Base-by-base conservation (phyloP, 2,888 invertebrate genomes). In the Leucophenga maculata region DNA sequence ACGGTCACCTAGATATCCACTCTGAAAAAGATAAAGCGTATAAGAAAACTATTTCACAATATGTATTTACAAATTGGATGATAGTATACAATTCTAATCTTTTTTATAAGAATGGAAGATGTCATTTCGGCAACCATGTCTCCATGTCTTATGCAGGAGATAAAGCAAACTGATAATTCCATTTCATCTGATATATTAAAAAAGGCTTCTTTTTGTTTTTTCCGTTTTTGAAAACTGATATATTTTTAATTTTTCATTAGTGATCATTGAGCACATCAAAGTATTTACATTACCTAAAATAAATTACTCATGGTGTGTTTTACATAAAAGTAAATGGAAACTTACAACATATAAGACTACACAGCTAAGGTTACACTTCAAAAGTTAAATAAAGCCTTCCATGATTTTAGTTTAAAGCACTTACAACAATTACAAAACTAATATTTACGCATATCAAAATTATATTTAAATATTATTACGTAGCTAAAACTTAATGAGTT, bases 321-420 rank as follows among this genome's bases (percentile, higher is more conserved):
- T 11, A 39, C 1, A 9, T 78, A 74, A 74, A 80, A 66, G 73
- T 80, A 80, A 80, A 78, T 80, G 80, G 77, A 82, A 78, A 78
- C 78, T 72, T 80, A 80, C 71, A 76, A 74, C 57, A 39, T 39
- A 9, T 11, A 39, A 8, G 1, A 39, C 1, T 8, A 39, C 8
- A 39, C 8, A 39, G 39, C 39, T 39, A 39, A 39, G 39, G 3
- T 6, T 39, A 11, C 8, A 39, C 39, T 39, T 39, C 1, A 39
- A 6, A 39, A 39, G 11, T 39, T 39, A 3, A 39, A 11, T 39
- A 39, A 75, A 77, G 80, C 76, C 77, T 73, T 76, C 68, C 69
- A 72, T 70, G 74, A 74, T 70, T 76, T 68, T 74, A 71, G 71
- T 72, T 32, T 59, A 59, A 18, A 32, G 62, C 46, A 48, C 62